Conservation (phyloP, 2,888 invertebrate species). For the Noctua comes region DNA sequence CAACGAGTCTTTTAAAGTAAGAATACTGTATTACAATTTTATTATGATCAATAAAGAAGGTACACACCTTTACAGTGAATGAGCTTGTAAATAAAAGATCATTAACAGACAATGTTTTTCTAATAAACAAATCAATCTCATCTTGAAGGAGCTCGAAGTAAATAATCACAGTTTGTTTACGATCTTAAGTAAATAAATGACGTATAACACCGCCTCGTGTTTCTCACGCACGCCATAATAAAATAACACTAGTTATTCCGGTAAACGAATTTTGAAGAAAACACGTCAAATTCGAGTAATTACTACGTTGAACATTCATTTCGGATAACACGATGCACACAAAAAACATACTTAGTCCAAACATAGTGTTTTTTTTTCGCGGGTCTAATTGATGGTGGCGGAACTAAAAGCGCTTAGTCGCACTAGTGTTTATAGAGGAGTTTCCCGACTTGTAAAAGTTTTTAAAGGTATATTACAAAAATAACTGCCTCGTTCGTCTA, state of each 20-base stretch:
- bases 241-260: slow-evolving; percentile 7
- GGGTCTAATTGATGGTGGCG: not conserved
- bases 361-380: not conserved
- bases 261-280: not conserved
- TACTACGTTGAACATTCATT: slow-evolving; percentile 3
- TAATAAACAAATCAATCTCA: slow-evolving; percentile 3
- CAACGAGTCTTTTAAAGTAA: too few relatives aligned
- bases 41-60: too few relatives aligned
- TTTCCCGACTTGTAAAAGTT: not conserved
- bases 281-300: slow-evolving; percentile 19
- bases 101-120: not conserved
- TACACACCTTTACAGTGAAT: not conserved
- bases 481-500: too few relatives aligned
- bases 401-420: not conserved
- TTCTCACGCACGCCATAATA: slow-evolving; percentile 1
- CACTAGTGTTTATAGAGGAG: not conserved
- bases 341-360: not conserved
- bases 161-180: slow-evolving; percentile 5
- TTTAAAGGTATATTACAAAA: not conserved
- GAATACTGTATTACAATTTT: too few relatives aligned
- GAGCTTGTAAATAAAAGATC: not conserved
- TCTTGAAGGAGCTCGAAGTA: not conserved
- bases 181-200: slow-evolving; percentile 20
- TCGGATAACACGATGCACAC: not conserved
- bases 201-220: slow-evolving; percentile 9